Conservation (phyloP, 2,888 invertebrate genomes). For the Bugula neritina region DNA sequence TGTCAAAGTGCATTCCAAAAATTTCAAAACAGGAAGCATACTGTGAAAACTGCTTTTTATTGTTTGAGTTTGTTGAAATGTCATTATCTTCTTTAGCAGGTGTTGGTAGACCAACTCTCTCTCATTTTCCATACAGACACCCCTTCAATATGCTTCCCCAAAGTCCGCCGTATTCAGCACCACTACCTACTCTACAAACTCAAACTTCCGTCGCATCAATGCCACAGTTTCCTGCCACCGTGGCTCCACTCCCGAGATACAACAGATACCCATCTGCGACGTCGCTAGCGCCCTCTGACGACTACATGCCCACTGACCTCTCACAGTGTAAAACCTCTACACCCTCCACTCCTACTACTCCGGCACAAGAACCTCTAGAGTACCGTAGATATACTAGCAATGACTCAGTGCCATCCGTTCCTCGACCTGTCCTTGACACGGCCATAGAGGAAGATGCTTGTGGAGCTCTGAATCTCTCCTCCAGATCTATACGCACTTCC, state of each 20-base stretch:
- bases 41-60: slow-evolving; percentile 32
- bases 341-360: no score
- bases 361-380: no score
- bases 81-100: slow-evolving; percentile 45
- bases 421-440: not conserved
- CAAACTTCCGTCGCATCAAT: not conserved
- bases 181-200: not conserved
- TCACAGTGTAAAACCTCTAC: no score
- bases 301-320: not conserved
- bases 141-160: not conserved
- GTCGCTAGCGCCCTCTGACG: not conserved
- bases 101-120: not conserved
- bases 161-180: not conserved
- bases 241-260: not conserved
- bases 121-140: not conserved
- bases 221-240: not conserved
- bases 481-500: not conserved
- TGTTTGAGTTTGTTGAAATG: slow-evolving; percentile 51
- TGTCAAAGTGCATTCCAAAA: no score
- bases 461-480: slow-evolving; percentile 8
- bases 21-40: no score
- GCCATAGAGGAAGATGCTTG: not conserved
- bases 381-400: not conserved
- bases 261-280: not conserved
- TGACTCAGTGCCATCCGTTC: not conserved